These are phyloP conservation scores for Scytalopus superciliaris DNA, from an alignment of 2,113 vertebrate genomes.

Conservation along the genomic window DNA sequence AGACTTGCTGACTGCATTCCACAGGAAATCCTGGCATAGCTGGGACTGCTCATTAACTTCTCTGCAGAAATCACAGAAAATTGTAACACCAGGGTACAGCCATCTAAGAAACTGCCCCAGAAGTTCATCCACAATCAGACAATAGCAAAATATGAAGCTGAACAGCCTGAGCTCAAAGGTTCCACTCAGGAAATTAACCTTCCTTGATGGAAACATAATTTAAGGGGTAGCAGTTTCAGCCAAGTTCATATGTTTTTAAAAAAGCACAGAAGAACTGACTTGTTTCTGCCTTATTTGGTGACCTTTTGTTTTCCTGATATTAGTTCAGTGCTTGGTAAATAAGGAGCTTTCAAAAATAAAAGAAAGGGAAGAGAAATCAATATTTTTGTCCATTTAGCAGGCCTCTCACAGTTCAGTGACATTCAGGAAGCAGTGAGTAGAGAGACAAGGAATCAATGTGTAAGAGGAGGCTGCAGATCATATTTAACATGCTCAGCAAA, in stretches of 20 bases:
- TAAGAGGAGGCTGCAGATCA: slow-evolving; percentile 58
- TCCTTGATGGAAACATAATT: neutral
- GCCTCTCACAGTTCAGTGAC: slow-evolving; percentile 67
- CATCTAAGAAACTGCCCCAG: neutral
- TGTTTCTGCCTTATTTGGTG: neutral
- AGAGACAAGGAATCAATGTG: slow-evolving; percentile 65
- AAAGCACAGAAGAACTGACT: neutral
- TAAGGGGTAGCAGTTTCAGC: neutral
- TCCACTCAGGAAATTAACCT: neutral
- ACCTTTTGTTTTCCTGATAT: slow-evolving; percentile 57
- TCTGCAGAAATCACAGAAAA: neutral
- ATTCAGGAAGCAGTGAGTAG: slow-evolving; percentile 58
- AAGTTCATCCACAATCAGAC: neutral
- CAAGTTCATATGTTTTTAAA: neutral
- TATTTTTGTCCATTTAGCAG: slow-evolving; percentile 74
- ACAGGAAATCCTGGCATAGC: neutral
- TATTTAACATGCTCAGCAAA: slow-evolving; percentile 28
- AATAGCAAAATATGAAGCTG: neutral
- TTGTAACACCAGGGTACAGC: neutral
- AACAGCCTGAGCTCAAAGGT: neutral
- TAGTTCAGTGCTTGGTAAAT: slow-evolving; percentile 71
- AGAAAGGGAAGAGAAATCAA: slow-evolving; percentile 71
- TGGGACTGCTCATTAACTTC: neutral
- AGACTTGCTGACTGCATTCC: neutral
- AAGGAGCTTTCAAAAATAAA: slow-evolving; percentile 64